A percentile compares a stretch with the other conserved stretches of the same genome.
These are phyloP conservation scores for Polydrusus cervinus DNA, from an alignment of 2,888 invertebrate species.

Conservation along the genomic window DNA sequence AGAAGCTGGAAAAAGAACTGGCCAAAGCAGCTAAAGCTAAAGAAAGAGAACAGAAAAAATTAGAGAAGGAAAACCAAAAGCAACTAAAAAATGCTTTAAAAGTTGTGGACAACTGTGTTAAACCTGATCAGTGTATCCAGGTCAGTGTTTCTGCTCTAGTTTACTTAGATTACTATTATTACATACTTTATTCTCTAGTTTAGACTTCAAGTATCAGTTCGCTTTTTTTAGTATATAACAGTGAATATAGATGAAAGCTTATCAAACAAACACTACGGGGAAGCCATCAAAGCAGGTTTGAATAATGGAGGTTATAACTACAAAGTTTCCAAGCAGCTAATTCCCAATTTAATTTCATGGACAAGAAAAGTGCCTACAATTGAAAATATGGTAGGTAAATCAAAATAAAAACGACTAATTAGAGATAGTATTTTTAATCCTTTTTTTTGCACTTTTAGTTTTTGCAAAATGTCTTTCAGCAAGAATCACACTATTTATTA, in stretches of 20 bases:
- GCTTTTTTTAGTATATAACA: slow-evolving; percentile 62
- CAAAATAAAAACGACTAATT: too few relatives aligned
- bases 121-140: slow-evolving; percentile 65
- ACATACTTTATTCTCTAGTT: not conserved
- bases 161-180: not conserved
- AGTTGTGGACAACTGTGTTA: slow-evolving; percentile 60
- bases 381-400: slow-evolving; percentile 55
- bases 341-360: slow-evolving; percentile 71
- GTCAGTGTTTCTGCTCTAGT: slow-evolving; percentile 51
- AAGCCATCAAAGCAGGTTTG: slow-evolving; percentile 63
- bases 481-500: slow-evolving; percentile 67
- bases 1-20: slow-evolving; percentile 46
- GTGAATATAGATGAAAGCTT: slow-evolving; percentile 65
- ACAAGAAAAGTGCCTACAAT: slow-evolving; percentile 63
- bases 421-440: too few relatives aligned
- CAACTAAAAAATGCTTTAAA: slow-evolving; percentile 57
- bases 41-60: slow-evolving; percentile 49
- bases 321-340: slow-evolving; percentile 63
- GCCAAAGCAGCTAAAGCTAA: slow-evolving; percentile 38
- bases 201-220: not conserved
- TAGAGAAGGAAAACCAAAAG: slow-evolving; percentile 55
- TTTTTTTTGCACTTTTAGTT: slow-evolving; percentile 44
- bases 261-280: slow-evolving; percentile 59
- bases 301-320: slow-evolving; percentile 63
- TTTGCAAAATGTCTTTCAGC: slow-evolving; percentile 57